Base-by-base conservation (phyloP, 2,888 invertebrate genomes). In the Dermolepida albohirtum region DNA sequence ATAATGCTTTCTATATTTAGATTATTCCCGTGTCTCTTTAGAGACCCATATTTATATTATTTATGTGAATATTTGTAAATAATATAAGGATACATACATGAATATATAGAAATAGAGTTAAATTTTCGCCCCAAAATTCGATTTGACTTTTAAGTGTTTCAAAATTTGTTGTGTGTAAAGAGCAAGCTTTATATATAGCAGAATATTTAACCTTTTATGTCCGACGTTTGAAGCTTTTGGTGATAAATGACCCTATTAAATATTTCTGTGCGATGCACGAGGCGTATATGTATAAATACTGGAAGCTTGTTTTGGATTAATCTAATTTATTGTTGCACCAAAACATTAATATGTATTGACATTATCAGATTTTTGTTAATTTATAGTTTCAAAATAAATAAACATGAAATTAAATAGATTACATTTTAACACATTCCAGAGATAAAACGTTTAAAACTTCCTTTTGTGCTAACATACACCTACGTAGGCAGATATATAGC, bases 301-400 rank as follows among this genome's bases (percentile, higher is more conserved):
- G 64, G 49, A 39, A 14, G 67, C 27, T 52, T 59, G 43, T 54
- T 67, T 68, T 52, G 71, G 69, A 69, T 71, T 71, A 71, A 65
- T 59, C 54, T 57, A 69, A 71, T 69, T 71, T 71, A 69, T 62
- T 22, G 39, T 52, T 11, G 66, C 68, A 68, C 68, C 70, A 62
- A 63, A 70, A 44, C 47, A 50, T 52, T 64, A 70, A 70, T 66
- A 50, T 50, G 22, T 63, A 50, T 51, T 12, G 17, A 41, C 41
- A 34, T 57, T 43, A 57, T 57, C 57, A 43, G 57, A 57, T 64
- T 40, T 27, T 50, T 50, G 22, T 27, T n/a, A 22, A 50, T 50
- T 50, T 50, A 50, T 22, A 8, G 7, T 50, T 22, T 10, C 17
- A 50, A n/a, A 14, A 16, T 8, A 11, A 1, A n/a, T 50, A 50